Evolutionary conservation across 1,140 invertebrate genomes (phyloP), one percentile per base, ranked within the genome.

Genomic region (Drosophila arawakana): DNA sequence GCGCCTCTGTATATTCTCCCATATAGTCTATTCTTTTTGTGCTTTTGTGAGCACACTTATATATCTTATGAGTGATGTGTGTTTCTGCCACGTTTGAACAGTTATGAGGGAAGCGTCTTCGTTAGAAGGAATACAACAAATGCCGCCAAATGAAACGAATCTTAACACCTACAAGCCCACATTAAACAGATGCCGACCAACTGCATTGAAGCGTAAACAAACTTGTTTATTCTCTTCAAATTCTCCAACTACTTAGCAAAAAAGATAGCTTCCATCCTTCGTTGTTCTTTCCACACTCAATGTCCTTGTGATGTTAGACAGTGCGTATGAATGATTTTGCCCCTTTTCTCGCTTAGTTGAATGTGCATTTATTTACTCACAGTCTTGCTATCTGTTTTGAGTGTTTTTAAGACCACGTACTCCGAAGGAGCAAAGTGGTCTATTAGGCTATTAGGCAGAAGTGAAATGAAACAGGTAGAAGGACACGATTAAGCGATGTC

Each of bases 141-240:
- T 47, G 58, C 25, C 43, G 54, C 39, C 50, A 41, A 59, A 77
- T 65, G 61, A 76, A 62, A 62, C 50, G 43, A 73, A 75, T 52
- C 34, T 65, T 65, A 57, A 49, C 54, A 54, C 44, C 52, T 70
- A 34, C 13, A 43, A 30, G 11, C 21, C 61, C 67, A 21, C 44
- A 37, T 30, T 35, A 62, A 69, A 18, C 44, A 61, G n/a, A 69
- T 57, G 44, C 30, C 68, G 47, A 71, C 47, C 50, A 62, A 75
- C 50, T 71, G 73, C 69, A 88, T 61, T 88, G 79, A 68, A 76
- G 78, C 76, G 79, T 71, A 54, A 71, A 68, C 66, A 67, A 81
- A 81, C 58, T 70, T 63, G 49, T 35, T 3, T 47, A 37, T 15
- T 60, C 58, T 30, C 25, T 5, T 30, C 25, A 30, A 52, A 35